Evolutionary conservation across 2,888 invertebrate species (phyloP), one percentile per base, ranked within the genome.

Genomic region (Argynnis bischoffii): DNA sequence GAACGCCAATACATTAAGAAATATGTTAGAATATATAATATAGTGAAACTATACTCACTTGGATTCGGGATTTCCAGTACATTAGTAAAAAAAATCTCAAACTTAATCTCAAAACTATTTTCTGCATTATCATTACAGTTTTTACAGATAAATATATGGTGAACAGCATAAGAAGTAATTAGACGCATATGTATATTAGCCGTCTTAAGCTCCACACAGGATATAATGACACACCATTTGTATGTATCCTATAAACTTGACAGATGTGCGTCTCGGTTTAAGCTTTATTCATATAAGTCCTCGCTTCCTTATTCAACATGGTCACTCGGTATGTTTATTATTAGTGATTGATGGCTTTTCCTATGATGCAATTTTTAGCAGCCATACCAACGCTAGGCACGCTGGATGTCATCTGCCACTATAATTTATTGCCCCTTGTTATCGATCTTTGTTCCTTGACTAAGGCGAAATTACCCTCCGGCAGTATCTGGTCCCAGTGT

Each of bases 341-440:
- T 1, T 71, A 26, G 26, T 82, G 82, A 83, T 84, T 78, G 79
- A 83, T 83, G 73, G 70, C 67, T 70, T 67, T 74, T 71, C 48
- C 72, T 35, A 65, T 51, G 13, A 6, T 48, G 57, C 55, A 69
- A 72, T 72, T 69, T 72, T 54, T 69, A 69, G 63, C 63, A 69
- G 63, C 63, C 54, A 31, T 57, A 67, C 63, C 60, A 55, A 60
- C 48, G 57, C 41, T 47, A 56, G 57, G 65, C 55, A 60, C 66
- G 72, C 74, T 71, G 69, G 67, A 69, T 74, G 74, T 74, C 67
- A 69, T 63, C 61, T 66, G 68, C 69, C 64, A 68, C 67, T 54
- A 61, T 77, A 72, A 78, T 76, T 77, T 75, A 76, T 76, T 63
- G 70, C 69, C 46, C 81, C 87, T 87, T 88, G 71, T 69, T 59